These are phyloP conservation scores for Trochalopteron elliotii DNA, from an alignment of 2,113 vertebrate species.

Conservation along the genomic window DNA sequence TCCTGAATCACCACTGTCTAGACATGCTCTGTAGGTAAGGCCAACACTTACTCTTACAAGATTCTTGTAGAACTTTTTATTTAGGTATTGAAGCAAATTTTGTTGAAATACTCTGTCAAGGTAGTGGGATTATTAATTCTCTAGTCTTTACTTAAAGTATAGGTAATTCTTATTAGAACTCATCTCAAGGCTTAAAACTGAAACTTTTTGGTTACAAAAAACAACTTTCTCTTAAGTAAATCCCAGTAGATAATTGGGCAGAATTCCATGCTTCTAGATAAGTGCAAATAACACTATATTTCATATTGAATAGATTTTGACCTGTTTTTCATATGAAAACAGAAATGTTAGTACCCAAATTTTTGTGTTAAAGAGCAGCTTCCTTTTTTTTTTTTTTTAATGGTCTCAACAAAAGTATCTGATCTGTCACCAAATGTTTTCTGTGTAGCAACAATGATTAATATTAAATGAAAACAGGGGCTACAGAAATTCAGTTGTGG, in stretches of 20 bases:
- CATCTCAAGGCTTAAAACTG: background rate
- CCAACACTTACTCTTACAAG: accelerated
- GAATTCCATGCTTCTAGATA: background rate
- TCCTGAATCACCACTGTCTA: background rate
- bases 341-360: background rate
- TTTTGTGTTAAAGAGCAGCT: background rate
- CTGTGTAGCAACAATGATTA: background rate
- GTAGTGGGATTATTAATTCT: background rate
- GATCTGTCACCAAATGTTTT: background rate
- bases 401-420: background rate
- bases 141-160: background rate
- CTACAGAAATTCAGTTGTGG: background rate
- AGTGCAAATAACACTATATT: background rate
- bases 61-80: background rate
- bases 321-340: background rate
- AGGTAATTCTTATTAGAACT: background rate
- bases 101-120: background rate
- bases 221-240: background rate
- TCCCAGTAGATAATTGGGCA: background rate
- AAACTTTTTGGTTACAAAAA: background rate
- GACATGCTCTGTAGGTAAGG: background rate
- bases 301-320: background rate
- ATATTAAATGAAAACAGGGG: background rate
- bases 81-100: background rate
- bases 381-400: background rate